Conservation (phyloP, 2,113 vertebrate species). For the Aldabrachelys gigantea region DNA sequence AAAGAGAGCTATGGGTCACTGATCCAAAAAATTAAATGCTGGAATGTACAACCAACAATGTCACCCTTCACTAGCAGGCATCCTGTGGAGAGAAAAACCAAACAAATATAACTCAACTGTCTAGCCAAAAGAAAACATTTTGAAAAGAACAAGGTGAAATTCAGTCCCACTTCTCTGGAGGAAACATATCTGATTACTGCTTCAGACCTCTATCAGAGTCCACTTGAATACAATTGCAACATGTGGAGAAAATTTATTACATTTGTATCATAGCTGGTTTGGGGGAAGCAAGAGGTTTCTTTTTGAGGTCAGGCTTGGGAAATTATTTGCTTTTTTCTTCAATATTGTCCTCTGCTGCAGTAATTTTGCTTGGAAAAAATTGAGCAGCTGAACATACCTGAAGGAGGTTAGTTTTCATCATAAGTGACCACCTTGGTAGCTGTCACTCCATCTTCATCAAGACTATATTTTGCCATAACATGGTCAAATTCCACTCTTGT, state of each 20-base stretch:
- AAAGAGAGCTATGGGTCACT: conserved; percentile 50
- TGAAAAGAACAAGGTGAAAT: conserved; percentile 36
- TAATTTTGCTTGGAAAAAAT: background rate
- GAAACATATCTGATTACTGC: conserved; percentile 40
- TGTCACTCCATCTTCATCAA: background rate
- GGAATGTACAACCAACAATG: background rate
- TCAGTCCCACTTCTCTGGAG: background rate
- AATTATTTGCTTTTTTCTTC: conserved; percentile 33
- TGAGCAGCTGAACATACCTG: background rate
- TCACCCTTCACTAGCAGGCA: conserved; percentile 31
- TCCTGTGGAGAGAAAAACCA: background rate
- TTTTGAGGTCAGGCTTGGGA: conserved; percentile 4
- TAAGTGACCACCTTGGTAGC: background rate
- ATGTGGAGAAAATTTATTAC: conserved; percentile 47
- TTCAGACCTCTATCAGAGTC: background rate
- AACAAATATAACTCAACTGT: background rate
- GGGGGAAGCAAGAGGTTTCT: conserved; percentile 48
- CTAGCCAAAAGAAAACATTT: conserved; percentile 40
- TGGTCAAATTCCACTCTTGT: background rate
- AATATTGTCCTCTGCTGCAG: background rate
- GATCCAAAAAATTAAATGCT: conserved; percentile 70
- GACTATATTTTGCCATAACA: background rate
- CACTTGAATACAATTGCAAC: conserved; percentile 10
- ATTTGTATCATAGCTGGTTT: conserved; percentile 44
- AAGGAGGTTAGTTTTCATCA: background rate